Conservation (phyloP, 2,888 invertebrate genomes). For the Acanthosepion pharaonis region DNA sequence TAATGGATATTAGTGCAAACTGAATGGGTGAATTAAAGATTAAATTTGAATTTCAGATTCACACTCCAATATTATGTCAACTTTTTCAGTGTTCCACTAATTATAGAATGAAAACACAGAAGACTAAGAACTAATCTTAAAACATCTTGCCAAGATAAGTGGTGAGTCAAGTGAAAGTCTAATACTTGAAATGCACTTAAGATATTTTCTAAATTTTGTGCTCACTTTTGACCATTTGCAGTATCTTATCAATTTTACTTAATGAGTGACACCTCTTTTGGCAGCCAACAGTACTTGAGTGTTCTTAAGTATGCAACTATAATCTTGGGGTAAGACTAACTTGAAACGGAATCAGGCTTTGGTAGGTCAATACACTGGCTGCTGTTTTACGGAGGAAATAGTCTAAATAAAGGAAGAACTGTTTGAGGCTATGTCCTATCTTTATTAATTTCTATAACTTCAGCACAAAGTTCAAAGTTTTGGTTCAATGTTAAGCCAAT, state of each 20-base stretch:
- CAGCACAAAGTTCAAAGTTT: not conserved
- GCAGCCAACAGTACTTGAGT: conserved; percentile 6
- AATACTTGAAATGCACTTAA: not conserved
- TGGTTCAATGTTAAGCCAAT: not conserved
- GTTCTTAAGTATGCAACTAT: not conserved
- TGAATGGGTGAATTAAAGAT: too few relatives aligned
- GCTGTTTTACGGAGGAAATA: not conserved
- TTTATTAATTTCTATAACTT: not conserved
- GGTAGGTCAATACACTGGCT: not conserved
- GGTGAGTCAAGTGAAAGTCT: not conserved
- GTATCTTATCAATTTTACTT: not conserved
- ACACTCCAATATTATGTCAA: not conserved
- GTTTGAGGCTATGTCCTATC: not conserved
- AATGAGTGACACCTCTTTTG: conserved; percentile 21
- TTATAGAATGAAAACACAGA: not conserved
- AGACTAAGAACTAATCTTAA: not conserved
- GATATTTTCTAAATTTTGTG: not conserved
- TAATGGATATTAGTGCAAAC: too few relatives aligned
- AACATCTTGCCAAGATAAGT: not conserved
- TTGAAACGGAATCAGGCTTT: conserved; percentile 33
- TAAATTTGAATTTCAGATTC: not conserved
- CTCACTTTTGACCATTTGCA: not conserved
- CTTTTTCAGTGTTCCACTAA: not conserved
- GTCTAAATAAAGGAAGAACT: not conserved
- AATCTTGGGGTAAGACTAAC: not conserved